A percentile compares a stretch with the other conserved stretches of the same genome.
Evolutionary conservation across 2,888 invertebrate species (phyloP).

Genomic region (Hydroisotoma schaefferi): DNA sequence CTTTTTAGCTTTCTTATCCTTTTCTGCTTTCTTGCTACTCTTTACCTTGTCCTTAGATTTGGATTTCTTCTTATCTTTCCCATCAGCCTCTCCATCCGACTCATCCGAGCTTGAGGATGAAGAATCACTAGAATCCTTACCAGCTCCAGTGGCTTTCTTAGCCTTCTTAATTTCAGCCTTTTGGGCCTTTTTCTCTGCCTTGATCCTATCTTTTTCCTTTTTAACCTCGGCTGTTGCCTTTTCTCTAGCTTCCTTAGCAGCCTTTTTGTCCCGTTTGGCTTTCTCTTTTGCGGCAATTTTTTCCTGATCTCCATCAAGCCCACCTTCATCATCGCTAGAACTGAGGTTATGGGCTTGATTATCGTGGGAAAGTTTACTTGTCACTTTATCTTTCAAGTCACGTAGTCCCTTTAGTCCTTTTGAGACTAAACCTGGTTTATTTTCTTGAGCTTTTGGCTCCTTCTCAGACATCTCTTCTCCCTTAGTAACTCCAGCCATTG

Average conservation of each 20-base stretch:
- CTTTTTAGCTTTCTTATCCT: constrained; percentile 19
- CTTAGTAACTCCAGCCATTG: too few species aligned
- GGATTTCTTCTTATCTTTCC: constrained; percentile 25
- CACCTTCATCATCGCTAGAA: constrained; percentile 30
- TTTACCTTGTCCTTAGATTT: constrained; percentile 12
- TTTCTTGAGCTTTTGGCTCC: constrained; percentile 18
- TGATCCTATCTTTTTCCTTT: constrained; percentile 27
- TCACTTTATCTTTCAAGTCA: constrained; percentile 44
- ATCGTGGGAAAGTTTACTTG: constrained; percentile 40
- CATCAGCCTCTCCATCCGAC: constrained; percentile 21
- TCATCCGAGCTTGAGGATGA: constrained; percentile 39
- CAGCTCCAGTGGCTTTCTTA: constrained; percentile 5
- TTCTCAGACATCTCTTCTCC: constrained; percentile 4
- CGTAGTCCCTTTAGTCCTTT: constrained; percentile 41
- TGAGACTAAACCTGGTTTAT: constrained; percentile 40
- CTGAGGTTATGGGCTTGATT: constrained; percentile 16
- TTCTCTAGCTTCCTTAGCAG: constrained; percentile 25
- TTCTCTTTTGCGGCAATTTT: constrained; percentile 19
- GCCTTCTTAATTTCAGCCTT: constrained; percentile 31
- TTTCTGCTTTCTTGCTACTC: constrained; percentile 22
- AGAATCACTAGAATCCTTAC: constrained; percentile 8
- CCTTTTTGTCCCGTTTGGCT: constrained; percentile 33
- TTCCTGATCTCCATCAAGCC: constrained; percentile 19
- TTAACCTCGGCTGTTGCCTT: constrained; percentile 14
- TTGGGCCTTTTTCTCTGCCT: constrained; percentile 31